Percentiles rank a stretch among this genome's conserved stretches.
Evolutionary conservation across 2,888 invertebrate species (phyloP).

Genomic region (Cantharis flavilabris): DNA sequence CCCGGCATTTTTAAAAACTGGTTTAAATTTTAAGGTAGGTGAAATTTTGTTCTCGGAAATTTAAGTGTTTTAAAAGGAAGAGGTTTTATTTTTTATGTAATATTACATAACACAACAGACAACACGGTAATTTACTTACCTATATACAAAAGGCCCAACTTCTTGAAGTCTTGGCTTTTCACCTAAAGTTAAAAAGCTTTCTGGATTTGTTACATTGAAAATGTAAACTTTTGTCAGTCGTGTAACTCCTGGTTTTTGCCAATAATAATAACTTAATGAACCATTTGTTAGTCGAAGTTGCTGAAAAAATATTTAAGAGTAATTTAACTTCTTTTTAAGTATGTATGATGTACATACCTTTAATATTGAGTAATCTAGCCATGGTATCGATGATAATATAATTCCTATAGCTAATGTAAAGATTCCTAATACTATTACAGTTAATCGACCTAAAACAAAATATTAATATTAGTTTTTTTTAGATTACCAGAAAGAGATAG

Average conservation of each 20-base stretch:
- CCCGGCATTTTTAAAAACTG: background rate
- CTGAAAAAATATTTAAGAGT: conserved; percentile 56
- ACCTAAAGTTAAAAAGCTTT: conserved; percentile 74
- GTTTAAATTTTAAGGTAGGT: background rate
- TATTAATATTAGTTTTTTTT: background rate
- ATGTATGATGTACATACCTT: conserved; percentile 61
- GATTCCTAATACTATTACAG: conserved; percentile 79
- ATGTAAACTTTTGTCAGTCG: conserved; percentile 85
- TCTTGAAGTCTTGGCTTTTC: conserved; percentile 83
- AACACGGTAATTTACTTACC: conserved; percentile 61
- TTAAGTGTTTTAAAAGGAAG: background rate
- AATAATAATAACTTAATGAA: conserved; percentile 84
- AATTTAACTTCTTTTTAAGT: background rate
- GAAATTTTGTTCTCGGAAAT: background rate
- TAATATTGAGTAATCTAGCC: conserved; percentile 85
- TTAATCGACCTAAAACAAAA: conserved; percentile 75
- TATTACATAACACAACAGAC: background rate
- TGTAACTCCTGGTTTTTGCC: conserved; percentile 85
- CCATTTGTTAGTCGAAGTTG: conserved; percentile 84
- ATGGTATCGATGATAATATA: conserved; percentile 82
- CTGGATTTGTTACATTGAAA: conserved; percentile 86
- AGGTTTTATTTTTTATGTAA: background rate
- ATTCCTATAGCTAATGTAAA: conserved; percentile 80
- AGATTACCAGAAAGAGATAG: too few species aligned
- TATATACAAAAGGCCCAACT: conserved; percentile 85